A percentile compares a stretch with the other conserved stretches of the same genome.
Conservation (phyloP, 2,888 invertebrate species). For the Podabrus alpinus region DNA sequence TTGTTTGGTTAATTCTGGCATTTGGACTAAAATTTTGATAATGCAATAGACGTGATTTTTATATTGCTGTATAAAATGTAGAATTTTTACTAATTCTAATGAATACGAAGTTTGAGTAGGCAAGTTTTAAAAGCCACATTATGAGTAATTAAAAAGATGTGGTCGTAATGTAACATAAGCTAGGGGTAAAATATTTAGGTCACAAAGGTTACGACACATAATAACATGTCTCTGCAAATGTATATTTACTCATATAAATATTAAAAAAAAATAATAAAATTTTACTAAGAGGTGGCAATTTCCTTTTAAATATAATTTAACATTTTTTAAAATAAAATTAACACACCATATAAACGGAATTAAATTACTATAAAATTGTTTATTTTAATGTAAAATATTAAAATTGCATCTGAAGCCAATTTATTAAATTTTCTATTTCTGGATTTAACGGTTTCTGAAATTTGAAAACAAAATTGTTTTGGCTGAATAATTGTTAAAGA, state of each 20-base stretch:
- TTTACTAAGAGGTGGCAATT: background rate
- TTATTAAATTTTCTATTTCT: background rate
- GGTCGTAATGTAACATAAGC: slow-evolving; percentile 25
- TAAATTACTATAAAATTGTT: background rate
- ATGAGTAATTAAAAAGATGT: slow-evolving; percentile 31
- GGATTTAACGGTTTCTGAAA: background rate
- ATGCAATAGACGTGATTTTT: background rate
- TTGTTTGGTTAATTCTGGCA: background rate
- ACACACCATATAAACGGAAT: background rate
- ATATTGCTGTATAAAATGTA: background rate
- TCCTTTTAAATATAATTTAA: background rate
- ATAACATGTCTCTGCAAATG: background rate
- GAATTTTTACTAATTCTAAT: slow-evolving; percentile 21
- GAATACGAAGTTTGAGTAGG: slow-evolving; percentile 27
- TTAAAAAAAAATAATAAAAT: background rate
- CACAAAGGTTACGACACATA: slow-evolving; percentile 18
- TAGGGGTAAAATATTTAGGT: slow-evolving; percentile 17
- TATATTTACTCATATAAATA: background rate
- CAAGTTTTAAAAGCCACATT: slow-evolving; percentile 30
- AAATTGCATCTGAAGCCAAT: background rate
- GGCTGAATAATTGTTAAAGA: too few relatives aligned
- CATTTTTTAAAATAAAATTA: background rate
- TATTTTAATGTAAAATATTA: background rate
- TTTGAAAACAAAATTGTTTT: background rate
- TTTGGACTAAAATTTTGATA: background rate